These are phyloP conservation scores for Typhlomys cinereus DNA, from an alignment of 2,113 vertebrate genomes.

Conservation along the genomic window DNA sequence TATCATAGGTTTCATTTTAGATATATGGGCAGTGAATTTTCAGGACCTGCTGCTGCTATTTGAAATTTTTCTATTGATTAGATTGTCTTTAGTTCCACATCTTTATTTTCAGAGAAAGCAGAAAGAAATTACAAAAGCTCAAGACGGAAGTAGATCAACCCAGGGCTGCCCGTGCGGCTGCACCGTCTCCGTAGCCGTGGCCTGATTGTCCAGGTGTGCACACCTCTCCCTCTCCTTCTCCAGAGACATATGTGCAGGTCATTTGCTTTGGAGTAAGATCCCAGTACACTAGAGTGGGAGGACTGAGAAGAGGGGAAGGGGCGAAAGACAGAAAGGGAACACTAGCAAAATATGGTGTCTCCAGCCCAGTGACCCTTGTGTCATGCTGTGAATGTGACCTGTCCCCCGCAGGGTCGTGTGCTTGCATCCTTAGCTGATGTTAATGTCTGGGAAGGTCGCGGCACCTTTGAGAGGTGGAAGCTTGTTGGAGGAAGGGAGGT, in stretches of 20 bases:
- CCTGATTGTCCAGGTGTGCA: no score
- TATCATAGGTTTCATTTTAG: background rate
- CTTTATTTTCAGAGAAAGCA: background rate
- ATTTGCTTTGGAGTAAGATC: background rate
- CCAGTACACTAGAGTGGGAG: background rate
- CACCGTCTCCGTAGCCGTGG: background rate
- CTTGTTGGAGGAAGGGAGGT: no score
- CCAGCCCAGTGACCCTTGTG: no score
- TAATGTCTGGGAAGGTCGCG: no score
- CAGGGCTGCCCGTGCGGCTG: rapidly evolving
- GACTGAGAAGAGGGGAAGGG: background rate
- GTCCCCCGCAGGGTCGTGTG: no score
- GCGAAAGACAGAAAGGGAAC: background rate
- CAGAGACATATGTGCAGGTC: background rate
- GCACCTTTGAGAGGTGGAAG: no score
- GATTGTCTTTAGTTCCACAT: background rate
- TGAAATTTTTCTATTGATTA: background rate
- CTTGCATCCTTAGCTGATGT: no score
- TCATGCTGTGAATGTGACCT: no score
- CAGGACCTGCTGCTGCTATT: background rate
- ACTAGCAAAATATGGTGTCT: no score
- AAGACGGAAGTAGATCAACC: background rate
- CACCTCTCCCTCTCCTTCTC: no score
- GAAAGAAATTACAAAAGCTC: background rate
- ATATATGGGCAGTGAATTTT: background rate